Percentiles rank a stretch among this genome's conserved stretches.
These are phyloP conservation scores for Tinea trinotella DNA, from an alignment of 2,888 invertebrate species.

Conservation along the genomic window DNA sequence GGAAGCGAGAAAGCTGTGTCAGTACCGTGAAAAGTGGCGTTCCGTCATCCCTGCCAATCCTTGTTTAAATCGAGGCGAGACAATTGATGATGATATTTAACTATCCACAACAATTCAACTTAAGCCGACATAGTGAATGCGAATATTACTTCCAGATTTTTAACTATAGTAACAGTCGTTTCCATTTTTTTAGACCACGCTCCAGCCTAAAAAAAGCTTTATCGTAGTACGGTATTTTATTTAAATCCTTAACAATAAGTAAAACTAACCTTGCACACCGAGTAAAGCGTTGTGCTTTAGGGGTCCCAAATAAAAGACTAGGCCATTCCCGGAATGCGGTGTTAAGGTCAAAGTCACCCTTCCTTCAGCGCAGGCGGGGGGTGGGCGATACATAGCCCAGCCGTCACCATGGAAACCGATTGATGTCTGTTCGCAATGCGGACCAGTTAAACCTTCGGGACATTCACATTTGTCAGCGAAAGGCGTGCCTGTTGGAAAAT, in stretches of 20 bases:
- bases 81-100: no score
- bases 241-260: neutral
- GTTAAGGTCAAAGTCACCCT: constrained; percentile 86
- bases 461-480: constrained; percentile 84
- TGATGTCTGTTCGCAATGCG: constrained; percentile 90
- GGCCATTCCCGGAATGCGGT: constrained; percentile 81
- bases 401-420: constrained; percentile 93
- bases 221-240: no score
- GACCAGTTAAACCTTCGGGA: constrained; percentile 83
- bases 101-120: no score
- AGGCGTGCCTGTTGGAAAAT: constrained; percentile 51
- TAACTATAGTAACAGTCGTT: no score
- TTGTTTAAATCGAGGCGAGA: no score
- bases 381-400: constrained; percentile 92
- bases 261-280: constrained; percentile 73
- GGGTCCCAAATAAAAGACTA: constrained; percentile 94
- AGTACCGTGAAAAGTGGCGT: no score
- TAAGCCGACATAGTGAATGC: no score
- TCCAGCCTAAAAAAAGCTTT: no score
- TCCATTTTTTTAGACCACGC: no score
- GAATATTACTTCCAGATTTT: no score
- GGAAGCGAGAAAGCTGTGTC: no score
- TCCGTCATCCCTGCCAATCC: no score
- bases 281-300: constrained; percentile 74
- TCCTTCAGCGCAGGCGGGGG: constrained; percentile 89